phyloP scores from a whole-genome alignment of 2,113 vertebrate species.

The Urocitellus parryii region DNA sequence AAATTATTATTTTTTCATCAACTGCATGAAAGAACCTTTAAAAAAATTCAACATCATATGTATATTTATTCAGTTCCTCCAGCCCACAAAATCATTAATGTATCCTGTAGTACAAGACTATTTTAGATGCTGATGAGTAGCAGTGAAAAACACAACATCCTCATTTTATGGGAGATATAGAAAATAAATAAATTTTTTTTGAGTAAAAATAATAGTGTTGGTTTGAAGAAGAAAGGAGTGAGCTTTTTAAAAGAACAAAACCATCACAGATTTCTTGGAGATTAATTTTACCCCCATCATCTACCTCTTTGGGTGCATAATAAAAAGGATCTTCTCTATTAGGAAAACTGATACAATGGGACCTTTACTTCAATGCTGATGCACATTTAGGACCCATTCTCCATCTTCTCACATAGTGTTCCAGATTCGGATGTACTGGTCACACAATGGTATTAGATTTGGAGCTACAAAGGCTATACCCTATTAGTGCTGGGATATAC shows the following conservation, averaged over 20 bases:
- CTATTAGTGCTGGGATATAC: neutral
- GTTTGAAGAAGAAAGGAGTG: neutral
- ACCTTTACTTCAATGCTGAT: neutral
- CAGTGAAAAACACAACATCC: neutral
- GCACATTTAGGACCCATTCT: no score
- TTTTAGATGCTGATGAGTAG: neutral
- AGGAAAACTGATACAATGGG: neutral
- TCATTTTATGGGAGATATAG: rapidly evolving
- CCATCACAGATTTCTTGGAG: neutral
- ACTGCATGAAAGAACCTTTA: neutral
- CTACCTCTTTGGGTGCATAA: neutral
- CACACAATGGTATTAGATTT: neutral
- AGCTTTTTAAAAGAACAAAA: neutral
- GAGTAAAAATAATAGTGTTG: neutral
- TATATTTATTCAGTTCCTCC: neutral
- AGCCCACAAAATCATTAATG: neutral
- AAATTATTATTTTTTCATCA: neutral
- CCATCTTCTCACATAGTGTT: neutral
- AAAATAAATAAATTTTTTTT: neutral
- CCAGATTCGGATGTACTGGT: neutral
- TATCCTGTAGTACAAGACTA: neutral
- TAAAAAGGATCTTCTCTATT: neutral
- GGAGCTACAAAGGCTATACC: neutral
- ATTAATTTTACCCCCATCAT: neutral
- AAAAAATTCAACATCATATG: neutral